Evolutionary conservation across 2,888 invertebrate species (phyloP).

Genomic region (Ennomos quercinarius): DNA sequence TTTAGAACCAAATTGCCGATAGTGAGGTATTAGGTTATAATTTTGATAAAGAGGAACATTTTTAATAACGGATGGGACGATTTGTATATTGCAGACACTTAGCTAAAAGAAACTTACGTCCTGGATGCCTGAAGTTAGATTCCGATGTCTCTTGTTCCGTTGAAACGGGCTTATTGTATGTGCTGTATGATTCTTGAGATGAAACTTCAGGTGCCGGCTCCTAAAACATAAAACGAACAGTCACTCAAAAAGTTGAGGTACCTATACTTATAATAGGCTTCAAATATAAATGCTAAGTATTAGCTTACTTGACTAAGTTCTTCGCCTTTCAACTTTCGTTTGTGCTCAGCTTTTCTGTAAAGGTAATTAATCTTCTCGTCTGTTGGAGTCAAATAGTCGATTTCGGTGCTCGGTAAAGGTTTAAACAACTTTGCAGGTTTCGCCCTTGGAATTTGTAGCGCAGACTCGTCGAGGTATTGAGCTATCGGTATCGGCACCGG

Average conservation of each 20-base stretch:
- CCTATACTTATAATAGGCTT: constrained; percentile 22
- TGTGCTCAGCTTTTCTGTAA: constrained; percentile 81
- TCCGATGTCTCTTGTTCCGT: constrained; percentile 74
- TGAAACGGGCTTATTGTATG: constrained; percentile 49
- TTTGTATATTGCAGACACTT: no score
- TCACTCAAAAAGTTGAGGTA: constrained; percentile 29
- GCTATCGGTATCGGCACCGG: constrained; percentile 74
- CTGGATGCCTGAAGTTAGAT: constrained; percentile 68
- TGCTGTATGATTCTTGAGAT: constrained; percentile 48
- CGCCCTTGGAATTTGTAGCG: constrained; percentile 71
- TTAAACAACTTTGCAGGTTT: constrained; percentile 72
- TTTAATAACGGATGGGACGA: no score
- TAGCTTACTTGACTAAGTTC: constrained; percentile 54
- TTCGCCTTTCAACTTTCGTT: constrained; percentile 72
- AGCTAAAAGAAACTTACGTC: constrained; percentile 58
- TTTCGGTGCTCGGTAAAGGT: constrained; percentile 60
- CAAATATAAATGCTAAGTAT: constrained; percentile 29
- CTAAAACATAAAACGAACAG: constrained; percentile 30
- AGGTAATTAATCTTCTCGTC: constrained; percentile 73
- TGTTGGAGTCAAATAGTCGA: constrained; percentile 53
- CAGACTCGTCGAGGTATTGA: constrained; percentile 60
- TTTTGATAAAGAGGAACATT: no score
- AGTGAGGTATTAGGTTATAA: no score
- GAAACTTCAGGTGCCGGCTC: constrained; percentile 27
- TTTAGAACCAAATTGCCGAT: no score